Percentiles rank a stretch among this genome's conserved stretches.
These are phyloP conservation scores for Lasioglossum zephyrum DNA, from an alignment of 2,888 invertebrate species.

Conservation along the genomic window DNA sequence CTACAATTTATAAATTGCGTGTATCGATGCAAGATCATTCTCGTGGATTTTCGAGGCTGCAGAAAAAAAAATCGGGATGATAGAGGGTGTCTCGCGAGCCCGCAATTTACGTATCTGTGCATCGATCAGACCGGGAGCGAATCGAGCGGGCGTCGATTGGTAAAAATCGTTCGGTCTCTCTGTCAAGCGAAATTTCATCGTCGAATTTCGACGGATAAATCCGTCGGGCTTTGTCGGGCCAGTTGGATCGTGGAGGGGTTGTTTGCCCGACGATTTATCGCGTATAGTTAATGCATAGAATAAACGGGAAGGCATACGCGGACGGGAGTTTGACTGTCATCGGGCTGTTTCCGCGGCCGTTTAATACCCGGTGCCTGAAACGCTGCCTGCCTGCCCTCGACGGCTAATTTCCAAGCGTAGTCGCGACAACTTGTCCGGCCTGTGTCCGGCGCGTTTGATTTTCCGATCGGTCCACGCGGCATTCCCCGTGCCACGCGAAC, in stretches of 20 bases:
- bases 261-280: conserved; percentile 12
- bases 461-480: conserved; percentile 14
- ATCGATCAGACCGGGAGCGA: neutral
- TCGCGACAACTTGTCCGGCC: conserved; percentile 11
- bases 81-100: neutral
- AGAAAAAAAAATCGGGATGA: neutral
- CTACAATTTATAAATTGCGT: too few relatives aligned
- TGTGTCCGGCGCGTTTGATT: conserved; percentile 14
- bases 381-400: conserved; percentile 1
- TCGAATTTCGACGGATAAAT: conserved; percentile 1
- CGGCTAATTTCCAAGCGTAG: conserved; percentile 34
- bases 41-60: neutral
- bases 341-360: conserved; percentile 11
- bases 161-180: neutral
- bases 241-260: neutral
- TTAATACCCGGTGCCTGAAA: conserved; percentile 17
- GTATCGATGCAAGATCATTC: too few relatives aligned
- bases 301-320: neutral
- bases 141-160: neutral
- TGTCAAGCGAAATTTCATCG: conserved; percentile 7
- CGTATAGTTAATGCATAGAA: conserved; percentile 21
- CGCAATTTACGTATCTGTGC: neutral
- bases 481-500: neutral
- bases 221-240: neutral
- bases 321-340: neutral